phyloP scores from a whole-genome alignment of 2,113 vertebrate species.

The Globicephala melas region DNA sequence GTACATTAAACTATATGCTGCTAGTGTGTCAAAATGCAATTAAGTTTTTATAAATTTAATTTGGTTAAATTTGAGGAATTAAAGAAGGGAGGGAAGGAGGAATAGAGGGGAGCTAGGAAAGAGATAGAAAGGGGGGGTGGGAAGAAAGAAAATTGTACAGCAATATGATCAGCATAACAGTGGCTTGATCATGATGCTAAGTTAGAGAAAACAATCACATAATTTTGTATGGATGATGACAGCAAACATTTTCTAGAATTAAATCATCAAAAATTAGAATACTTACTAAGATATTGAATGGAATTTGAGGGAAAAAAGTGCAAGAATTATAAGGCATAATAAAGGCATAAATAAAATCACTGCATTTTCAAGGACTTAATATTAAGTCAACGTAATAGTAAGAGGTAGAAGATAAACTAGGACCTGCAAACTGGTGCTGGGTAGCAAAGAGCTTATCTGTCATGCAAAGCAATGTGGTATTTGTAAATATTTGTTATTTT shows the following conservation, averaged over 20 bases:
- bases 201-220: not conserved
- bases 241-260: not conserved
- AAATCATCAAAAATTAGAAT: not conserved
- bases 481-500: not conserved
- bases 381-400: not conserved
- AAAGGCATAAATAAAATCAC: not conserved
- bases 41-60: not conserved
- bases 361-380: not conserved
- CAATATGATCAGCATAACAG: not conserved
- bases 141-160: not conserved
- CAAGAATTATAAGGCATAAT: not conserved
- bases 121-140: not conserved
- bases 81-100: not conserved
- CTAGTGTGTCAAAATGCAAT: not conserved
- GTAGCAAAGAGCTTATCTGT: not conserved
- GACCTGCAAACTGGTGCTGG: not conserved
- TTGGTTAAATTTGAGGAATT: too few species aligned
- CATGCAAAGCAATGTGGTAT: not conserved
- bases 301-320: not conserved
- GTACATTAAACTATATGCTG: not conserved
- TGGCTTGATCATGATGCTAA: not conserved
- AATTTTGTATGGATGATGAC: not conserved
- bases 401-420: not conserved
- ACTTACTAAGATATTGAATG: not conserved
- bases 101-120: not conserved